These are phyloP conservation scores for Anguilla marmorata DNA, from an alignment of 2,797 vertebrate genomes.

Conservation along the genomic window DNA sequence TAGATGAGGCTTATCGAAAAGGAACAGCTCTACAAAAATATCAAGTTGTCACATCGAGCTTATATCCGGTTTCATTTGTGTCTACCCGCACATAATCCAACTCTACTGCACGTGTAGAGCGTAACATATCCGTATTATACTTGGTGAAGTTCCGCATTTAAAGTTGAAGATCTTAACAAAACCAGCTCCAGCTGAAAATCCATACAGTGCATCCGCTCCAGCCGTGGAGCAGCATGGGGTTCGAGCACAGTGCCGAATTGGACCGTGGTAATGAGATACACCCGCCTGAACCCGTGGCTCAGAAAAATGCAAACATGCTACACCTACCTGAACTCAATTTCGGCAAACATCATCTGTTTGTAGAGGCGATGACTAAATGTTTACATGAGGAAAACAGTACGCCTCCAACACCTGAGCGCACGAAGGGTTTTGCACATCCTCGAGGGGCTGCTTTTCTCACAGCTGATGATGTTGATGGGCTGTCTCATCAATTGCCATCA, in stretches of 20 bases:
- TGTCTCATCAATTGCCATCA: not conserved
- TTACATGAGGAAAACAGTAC: conserved; percentile 8
- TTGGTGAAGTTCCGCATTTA: not conserved
- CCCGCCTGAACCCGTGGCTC: conserved; percentile 20
- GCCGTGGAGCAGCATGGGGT: not conserved
- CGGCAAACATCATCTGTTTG: conserved; percentile 27
- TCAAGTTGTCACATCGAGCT: no score
- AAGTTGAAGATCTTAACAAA: not conserved
- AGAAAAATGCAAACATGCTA: conserved; percentile 13
- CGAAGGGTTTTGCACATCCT: not conserved
- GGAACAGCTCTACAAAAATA: not conserved
- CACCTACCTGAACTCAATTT: conserved; percentile 28
- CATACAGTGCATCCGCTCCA: not conserved
- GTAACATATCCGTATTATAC: not conserved
- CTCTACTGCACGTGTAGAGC: not conserved
- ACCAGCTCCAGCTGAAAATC: not conserved
- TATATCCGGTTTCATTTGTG: no score
- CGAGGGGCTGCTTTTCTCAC: not conserved
- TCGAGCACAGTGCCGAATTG: conserved; percentile 9
- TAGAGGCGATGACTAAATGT: conserved; percentile 20
- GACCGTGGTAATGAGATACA: conserved; percentile 19
- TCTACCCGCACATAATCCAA: not conserved
- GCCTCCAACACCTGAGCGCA: not conserved
- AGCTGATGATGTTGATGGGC: not conserved
- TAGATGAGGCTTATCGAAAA: not conserved